Evolutionary conservation across 2,888 invertebrate genomes (phyloP), one percentile per base, ranked within the genome.

Genomic region (Acronicta aceris): DNA sequence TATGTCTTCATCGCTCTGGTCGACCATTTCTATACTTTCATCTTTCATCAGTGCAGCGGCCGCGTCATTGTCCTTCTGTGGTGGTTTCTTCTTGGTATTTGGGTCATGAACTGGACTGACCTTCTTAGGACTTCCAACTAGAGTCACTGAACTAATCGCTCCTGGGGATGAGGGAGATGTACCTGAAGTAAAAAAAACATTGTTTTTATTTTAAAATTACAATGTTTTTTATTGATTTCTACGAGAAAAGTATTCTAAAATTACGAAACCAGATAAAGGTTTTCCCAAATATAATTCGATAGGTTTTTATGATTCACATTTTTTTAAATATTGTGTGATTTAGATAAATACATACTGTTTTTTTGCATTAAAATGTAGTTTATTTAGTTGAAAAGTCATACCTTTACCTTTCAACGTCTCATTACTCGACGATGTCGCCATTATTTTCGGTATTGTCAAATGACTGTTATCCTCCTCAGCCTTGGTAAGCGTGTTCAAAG

Each of bases 371-470:
- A n/a, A 38, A 38, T n/a, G 7, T 36, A 33, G 3, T 8, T 30
- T 38, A 38, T 38, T 38, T 21, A 48, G 9, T 15, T 36, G 16
- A 17, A 48, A 36, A 48, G 30, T 27, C 41, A 88, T 89, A 43
- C 92, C 92, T 92, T 33, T 91, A 96, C 97, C 97, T 89, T 97
- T 97, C 17, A 97, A 88, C 0, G 97, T 97, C 84, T 97, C 97
- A 54, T 97, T 96, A 84, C 97, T 97, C 12, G 96, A 97, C 0
- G 97, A 97, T 0, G 95, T 96, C 0, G 96, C 96, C 81, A 97
- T 96, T 46, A 96, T 96, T 89, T 96, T 97, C 0, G 97, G 97
- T 73, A 97, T 97, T 9, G 96, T 96, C 67, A 97, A 89, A 86
- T 96, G 96, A 65, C 95, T 95, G 67, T 92, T 95, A 74, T 96